Evolutionary conservation across 2,797 vertebrate genomes (phyloP).

Genomic region (Pipistrellus pygmaeus): DNA sequence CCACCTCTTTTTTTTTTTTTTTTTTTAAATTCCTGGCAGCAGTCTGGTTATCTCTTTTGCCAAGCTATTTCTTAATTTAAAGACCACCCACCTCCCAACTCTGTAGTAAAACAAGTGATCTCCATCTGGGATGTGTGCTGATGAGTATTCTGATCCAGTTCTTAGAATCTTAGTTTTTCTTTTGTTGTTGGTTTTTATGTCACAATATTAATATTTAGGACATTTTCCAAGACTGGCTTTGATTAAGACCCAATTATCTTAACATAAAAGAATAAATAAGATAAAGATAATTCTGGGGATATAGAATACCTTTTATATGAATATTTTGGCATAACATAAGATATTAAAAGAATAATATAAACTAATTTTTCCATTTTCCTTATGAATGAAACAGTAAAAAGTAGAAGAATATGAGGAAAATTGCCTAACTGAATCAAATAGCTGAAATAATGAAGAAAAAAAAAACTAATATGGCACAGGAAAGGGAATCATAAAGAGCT

Average conservation of each 20-base stretch:
- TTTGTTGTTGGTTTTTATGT: conserved; percentile 68
- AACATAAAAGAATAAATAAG: conserved; percentile 55
- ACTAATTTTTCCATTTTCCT: not conserved
- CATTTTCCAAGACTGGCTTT: conserved; percentile 63
- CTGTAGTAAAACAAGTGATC: conserved; percentile 47
- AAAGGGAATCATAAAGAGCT: not conserved
- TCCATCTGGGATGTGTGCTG: conserved; percentile 30
- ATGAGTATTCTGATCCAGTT: conserved; percentile 52
- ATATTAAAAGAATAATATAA: conserved; percentile 24
- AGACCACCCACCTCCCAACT: conserved; percentile 35
- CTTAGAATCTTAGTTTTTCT: conserved; percentile 43
- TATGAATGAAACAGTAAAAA: conserved; percentile 41
- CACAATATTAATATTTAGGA: conserved; percentile 54
- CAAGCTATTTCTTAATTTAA: conserved; percentile 58
- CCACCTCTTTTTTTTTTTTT: not conserved
- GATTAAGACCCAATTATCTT: conserved; percentile 42
- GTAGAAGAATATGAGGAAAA: not conserved
- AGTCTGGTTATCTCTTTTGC: conserved; percentile 34
- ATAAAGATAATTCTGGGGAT: conserved; percentile 44
- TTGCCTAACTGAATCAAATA: conserved; percentile 3
- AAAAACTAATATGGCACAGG: not conserved
- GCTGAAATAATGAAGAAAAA: not conserved
- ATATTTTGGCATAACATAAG: conserved; percentile 42
- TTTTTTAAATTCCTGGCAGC: not conserved
- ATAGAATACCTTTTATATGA: conserved; percentile 67